Base-by-base conservation (phyloP, 92 coral and sea anemone genomes). In the Palythoa grandis region DNA sequence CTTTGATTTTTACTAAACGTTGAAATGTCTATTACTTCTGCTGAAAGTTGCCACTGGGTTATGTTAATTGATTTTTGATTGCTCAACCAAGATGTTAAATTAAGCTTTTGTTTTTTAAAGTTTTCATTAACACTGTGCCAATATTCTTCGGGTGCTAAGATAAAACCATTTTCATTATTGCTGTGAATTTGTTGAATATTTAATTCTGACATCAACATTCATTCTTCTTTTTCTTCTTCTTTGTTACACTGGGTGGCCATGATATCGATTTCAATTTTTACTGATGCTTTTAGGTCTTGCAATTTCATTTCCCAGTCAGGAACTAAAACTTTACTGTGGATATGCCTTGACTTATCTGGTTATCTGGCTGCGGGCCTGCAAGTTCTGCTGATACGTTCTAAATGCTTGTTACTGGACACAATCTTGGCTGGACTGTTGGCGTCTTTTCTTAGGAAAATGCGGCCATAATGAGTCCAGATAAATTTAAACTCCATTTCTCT, bases 231-330 rank as follows among this genome's bases (percentile, higher is more conserved):
- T 78, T 78, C 72, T 78, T 78, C 84, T 11, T 58, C 70, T 14
- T 4, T 61, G 53, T 52, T 61, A 11, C 14, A 19, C 65, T 61
- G 37, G 2, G 40, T 39, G 12, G 9, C 50, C 24, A 52, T 19
- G 22, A 19, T 39, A 19, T 77, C 83, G 43, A 10, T 77, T 43
- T 77, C 19, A 10, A 77, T 15, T 19, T 43, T 53, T 3, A 77
- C 83, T 9, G 83, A 43, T 43, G 83, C 7, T 1, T 77, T 40
- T 53, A 77, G 43, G 63, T 43, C 39, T 77, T 77, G 82, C 83
- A 84, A 84, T 56, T 84, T 84, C 11, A 84, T 22, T 73, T 84
- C 88, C 88, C 83, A 84, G 58, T 87, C 87, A 87, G 87, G 90
- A 70, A 87, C 90, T 79, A 52, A 16, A 65, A 74, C 56, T 57